Base-by-base conservation (phyloP, 2,888 invertebrate genomes). In the Agonopterix subpropinquella region DNA sequence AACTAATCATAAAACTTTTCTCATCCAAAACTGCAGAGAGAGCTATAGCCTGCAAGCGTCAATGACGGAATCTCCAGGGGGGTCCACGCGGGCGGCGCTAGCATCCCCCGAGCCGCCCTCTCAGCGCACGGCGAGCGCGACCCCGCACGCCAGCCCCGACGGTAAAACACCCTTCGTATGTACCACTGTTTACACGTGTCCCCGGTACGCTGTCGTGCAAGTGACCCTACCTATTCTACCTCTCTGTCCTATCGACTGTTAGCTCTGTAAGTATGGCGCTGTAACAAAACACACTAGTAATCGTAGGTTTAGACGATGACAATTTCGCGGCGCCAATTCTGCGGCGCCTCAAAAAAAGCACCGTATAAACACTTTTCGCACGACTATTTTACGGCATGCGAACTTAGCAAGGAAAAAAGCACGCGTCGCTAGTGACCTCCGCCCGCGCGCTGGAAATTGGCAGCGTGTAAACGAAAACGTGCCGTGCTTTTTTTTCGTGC, bases 61-160 rank as follows among this genome's bases (percentile, higher is more conserved):
- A 37, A 90, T 91, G 60, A 70, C 91, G 55, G 90, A 90, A 53
- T 90, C 89, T n/a, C 82, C 88, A 48, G 76, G 87, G 65, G 78
- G 73, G 28, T 75, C 78, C 49, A 67, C 69, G 39, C 85, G 90
- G 50, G 92, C 89, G 11, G 91, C 92, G 7, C 77, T 92, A 35
- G 92, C 92, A 5, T 92, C 92, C 0, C 92, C 92, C 2, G 91
- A 91, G 71, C 67, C 89, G 39, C 90, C 89, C 56, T 90, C 89
- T 55, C 68, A 59, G 46, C 71, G 77, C 44, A 81, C 88, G 1
- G 57, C 70, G 55, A 86, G 89, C 55, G 85, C 82, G 59, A 83
- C 82, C 49, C 84, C 83, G 56, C 80, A 76, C 67, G 84, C 77
- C 57, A 87, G 88, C 78, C 87, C 89, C 82, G 86, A 89, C 77